phyloP scores from a whole-genome alignment of 2,797 vertebrate species.

The Parauchenoglanis punctatus region DNA sequence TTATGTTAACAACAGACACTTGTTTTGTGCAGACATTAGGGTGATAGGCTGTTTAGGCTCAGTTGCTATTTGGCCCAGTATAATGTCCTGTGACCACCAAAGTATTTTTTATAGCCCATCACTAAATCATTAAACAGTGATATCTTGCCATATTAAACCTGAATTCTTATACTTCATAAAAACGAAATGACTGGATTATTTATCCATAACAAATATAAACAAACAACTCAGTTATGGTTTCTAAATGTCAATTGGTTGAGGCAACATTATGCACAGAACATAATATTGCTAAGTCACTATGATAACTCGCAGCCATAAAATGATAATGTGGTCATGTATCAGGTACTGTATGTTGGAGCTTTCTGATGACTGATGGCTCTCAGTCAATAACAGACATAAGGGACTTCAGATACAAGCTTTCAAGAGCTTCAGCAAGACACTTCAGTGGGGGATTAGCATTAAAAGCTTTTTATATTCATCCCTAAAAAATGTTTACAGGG shows the following conservation, averaged over 20 bases:
- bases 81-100: not conserved
- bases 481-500: slow-evolving; percentile 7
- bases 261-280: not conserved
- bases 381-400: slow-evolving; percentile 12
- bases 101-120: not conserved
- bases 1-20: not conserved
- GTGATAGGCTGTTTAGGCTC: not conserved
- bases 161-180: not conserved
- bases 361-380: slow-evolving; percentile 37
- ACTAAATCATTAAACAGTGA: not conserved
- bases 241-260: not conserved
- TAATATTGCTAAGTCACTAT: slow-evolving; percentile 8
- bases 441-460: slow-evolving; percentile 40
- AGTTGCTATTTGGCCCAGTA: not conserved
- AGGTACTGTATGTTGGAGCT: slow-evolving; percentile 7
- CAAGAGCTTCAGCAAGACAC: slow-evolving; percentile 31
- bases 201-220: not conserved
- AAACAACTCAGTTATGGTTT: not conserved
- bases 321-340: not conserved
- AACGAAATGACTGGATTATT: not conserved
- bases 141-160: not conserved
- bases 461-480: slow-evolving; percentile 44
- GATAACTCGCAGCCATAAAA: slow-evolving; percentile 1
- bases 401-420: slow-evolving; percentile 22
- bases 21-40: not conserved